Base-by-base conservation (phyloP, 1,140 invertebrate genomes). In the Drosophila sucinea region DNA sequence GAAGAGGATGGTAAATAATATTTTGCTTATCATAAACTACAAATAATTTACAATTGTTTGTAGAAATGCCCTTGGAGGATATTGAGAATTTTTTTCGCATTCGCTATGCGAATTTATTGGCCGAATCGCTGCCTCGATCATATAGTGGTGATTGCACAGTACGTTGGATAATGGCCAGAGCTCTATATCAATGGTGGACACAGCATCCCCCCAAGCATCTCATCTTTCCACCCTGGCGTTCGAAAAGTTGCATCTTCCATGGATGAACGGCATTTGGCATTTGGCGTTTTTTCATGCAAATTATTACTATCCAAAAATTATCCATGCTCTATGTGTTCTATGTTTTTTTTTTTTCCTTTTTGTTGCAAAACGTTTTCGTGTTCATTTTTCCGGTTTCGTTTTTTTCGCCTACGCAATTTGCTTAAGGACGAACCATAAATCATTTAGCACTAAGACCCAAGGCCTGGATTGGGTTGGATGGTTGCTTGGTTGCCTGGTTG, bases 351-450 rank as follows among this genome's bases (percentile, higher is more conserved):
- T 11, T 4, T 38, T 8, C 35, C 35, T 38, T 3, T 11, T 11
- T 38, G 35, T 38, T 38, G 8, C 17, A 17, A 17, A 17, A 3
- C 11, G 35, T 38, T 38, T 6, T 35, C 4, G 30, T 30, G 4
- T 30, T 30, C 4, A 30, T 27, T 51, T 27, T 4, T 27, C 23
- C 27, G 1, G 6, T 8, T 27, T 27, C 8, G n/a, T 44, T 17
- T 44, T 23, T 5, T 47, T 23, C 2, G 25, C 64, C 33, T 61
- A 75, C 66, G 60, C 73, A 76, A 75, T 75, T 75, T 76, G 73
- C 73, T 69, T 69, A 76, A 41, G 51, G 72, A 76, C 61, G 38
- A 77, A 62, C 67, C 75, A 77, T 77, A 77, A 77, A 77, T 77
- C 74, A 77, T 77, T 77, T 77, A 77, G 57, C 56, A 77, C 75